These are phyloP conservation scores for Micromys minutus DNA, from an alignment of 2,113 vertebrate genomes.

Conservation along the genomic window DNA sequence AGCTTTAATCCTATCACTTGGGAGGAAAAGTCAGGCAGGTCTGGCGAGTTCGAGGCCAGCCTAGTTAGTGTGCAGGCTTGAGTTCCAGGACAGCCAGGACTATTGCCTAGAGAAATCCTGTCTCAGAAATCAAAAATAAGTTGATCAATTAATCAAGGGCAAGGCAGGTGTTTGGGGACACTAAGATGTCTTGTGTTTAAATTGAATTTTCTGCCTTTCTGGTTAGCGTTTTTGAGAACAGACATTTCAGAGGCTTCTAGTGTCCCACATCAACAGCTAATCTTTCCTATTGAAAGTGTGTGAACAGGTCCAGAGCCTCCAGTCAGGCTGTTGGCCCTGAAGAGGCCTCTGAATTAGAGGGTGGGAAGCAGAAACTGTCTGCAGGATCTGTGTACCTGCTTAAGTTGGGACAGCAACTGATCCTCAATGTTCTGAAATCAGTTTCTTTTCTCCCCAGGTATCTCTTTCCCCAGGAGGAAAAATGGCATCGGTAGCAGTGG, in stretches of 20 bases:
- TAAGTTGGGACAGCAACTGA: neutral
- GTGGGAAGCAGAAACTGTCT: neutral
- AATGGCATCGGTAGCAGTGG: conserved; percentile 82
- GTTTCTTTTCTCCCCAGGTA: conserved; percentile 70
- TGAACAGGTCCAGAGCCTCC: neutral
- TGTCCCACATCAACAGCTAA: neutral
- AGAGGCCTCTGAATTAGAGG: neutral
- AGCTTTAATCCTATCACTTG: neutral
- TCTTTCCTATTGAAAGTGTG: neutral
- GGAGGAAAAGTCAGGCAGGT: neutral
- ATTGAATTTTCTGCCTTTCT: neutral
- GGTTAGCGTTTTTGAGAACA: neutral
- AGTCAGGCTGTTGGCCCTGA: neutral
- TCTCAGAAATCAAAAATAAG: neutral
- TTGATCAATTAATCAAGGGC: neutral
- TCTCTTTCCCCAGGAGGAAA: conserved; percentile 56
- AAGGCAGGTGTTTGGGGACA: no score
- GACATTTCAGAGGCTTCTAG: neutral
- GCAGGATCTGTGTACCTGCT: neutral
- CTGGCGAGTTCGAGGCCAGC: neutral
- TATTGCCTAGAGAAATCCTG: neutral
- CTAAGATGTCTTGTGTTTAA: neutral
- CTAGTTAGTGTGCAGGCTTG: neutral
- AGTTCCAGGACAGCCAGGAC: neutral
- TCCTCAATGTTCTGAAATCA: neutral